Evolutionary conservation across 2,113 vertebrate species (phyloP).

Genomic region (Vicugna pacos): DNA sequence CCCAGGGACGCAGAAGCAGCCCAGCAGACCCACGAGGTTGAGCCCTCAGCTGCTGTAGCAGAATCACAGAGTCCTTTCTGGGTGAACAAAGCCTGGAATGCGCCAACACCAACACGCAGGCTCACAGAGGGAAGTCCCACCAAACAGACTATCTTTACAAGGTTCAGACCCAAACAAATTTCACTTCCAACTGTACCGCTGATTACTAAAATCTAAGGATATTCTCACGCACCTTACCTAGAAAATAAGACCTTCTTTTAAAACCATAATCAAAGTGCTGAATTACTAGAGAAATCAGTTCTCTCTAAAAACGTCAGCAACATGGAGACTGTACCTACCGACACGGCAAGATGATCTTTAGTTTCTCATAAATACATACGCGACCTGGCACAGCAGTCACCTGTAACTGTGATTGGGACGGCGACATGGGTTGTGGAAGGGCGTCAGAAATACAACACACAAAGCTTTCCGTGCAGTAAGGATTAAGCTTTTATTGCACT

Average conservation of each 20-base stretch:
- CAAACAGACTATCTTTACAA: neutral
- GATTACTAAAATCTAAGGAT: conserved; percentile 43
- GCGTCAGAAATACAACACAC: neutral
- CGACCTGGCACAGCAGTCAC: neutral
- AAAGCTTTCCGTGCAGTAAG: neutral
- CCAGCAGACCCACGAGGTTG: neutral
- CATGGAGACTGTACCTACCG: neutral
- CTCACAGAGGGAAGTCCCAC: neutral
- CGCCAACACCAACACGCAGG: neutral
- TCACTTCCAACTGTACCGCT: neutral
- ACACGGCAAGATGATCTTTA: neutral
- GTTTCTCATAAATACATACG: neutral
- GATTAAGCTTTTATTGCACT: neutral
- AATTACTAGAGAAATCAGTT: neutral
- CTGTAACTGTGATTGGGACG: neutral
- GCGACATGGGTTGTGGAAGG: neutral
- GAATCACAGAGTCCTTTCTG: neutral
- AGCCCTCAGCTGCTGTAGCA: neutral
- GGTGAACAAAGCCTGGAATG: neutral
- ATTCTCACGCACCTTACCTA: neutral
- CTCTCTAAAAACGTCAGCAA: neutral
- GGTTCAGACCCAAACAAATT: neutral
- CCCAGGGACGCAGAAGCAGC: neutral
- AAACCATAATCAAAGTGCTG: conserved; percentile 17
- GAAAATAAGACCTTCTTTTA: conserved; percentile 21